Percentiles rank a stretch among this genome's conserved stretches.
Evolutionary conservation across 2,797 vertebrate species (phyloP).

Genomic region (Dermochelys coriacea): DNA sequence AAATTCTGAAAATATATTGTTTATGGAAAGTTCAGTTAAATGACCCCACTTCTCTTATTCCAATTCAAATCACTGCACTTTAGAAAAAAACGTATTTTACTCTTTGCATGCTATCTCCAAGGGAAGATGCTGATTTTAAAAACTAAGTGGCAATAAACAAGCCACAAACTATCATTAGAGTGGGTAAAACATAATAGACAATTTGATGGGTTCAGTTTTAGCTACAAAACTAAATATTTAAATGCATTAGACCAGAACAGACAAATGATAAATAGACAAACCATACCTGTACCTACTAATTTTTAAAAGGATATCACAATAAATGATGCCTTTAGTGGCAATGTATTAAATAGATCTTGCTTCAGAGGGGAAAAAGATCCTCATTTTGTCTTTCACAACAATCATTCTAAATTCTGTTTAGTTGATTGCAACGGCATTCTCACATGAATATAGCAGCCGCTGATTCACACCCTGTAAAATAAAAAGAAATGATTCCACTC

Average conservation of each 20-base stretch:
- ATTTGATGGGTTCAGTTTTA: background rate
- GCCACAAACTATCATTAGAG: background rate
- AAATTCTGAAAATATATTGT: background rate
- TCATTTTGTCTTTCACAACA: conserved; percentile 45
- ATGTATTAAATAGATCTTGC: conserved; percentile 24
- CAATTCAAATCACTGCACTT: background rate
- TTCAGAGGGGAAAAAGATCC: conserved; percentile 20
- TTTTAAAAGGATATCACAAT: background rate
- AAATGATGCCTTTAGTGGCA: conserved; percentile 17
- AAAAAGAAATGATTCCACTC: background rate
- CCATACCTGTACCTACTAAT: background rate
- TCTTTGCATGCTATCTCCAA: background rate
- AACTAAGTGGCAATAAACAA: background rate
- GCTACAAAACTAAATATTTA: conserved; percentile 17
- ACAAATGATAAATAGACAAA: conserved; percentile 34
- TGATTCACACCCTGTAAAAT: background rate
- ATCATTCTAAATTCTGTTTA: conserved; percentile 44
- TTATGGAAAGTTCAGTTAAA: background rate
- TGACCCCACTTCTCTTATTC: background rate
- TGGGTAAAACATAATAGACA: background rate
- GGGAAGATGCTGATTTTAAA: conserved; percentile 21
- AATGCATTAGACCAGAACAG: conserved; percentile 18
- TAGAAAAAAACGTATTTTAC: background rate
- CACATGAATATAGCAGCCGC: background rate
- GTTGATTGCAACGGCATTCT: conserved; percentile 17